Percentiles rank a stretch among this genome's conserved stretches.
phyloP scores from a whole-genome alignment of 2,888 invertebrate species.

The Epistrophe eligans region DNA sequence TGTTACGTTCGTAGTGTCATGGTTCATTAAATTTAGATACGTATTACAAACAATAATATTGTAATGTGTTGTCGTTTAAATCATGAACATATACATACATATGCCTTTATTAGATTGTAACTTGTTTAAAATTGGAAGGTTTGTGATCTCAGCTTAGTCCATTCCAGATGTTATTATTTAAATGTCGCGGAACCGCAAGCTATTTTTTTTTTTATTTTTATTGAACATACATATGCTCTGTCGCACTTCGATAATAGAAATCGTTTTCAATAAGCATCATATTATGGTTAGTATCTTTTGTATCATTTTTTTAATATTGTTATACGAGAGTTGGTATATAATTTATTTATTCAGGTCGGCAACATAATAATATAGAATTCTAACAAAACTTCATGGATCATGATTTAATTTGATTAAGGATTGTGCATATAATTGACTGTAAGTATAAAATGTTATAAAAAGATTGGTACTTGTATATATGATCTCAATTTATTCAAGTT shows the following conservation, averaged over 20 bases:
- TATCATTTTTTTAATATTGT: background rate
- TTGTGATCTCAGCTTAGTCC: background rate
- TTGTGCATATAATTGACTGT: background rate
- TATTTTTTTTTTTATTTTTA: slow-evolving; percentile 1
- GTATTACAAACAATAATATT: background rate
- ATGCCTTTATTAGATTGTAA: background rate
- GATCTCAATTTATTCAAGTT: slow-evolving; percentile 1
- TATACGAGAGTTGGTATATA: background rate
- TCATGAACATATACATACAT: background rate
- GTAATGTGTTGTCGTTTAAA: slow-evolving; percentile 35
- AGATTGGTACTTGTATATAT: background rate
- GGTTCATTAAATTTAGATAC: slow-evolving; percentile 51
- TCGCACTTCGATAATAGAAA: slow-evolving; percentile 3
- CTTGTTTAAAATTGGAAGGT: slow-evolving; percentile 8
- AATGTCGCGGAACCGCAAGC: slow-evolving; percentile 39
- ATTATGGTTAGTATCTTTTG: slow-evolving; percentile 1
- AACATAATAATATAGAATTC: slow-evolving; percentile 18
- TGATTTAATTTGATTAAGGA: slow-evolving; percentile 26
- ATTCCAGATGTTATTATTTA: slow-evolving; percentile 2
- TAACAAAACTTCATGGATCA: slow-evolving; percentile 13
- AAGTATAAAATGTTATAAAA: background rate
- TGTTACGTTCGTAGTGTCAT: slow-evolving; percentile 40
- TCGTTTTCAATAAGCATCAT: slow-evolving; percentile 16
- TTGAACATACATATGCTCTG: slow-evolving; percentile 10
- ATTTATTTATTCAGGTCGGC: slow-evolving; percentile 18